Base-by-base conservation (phyloP, 2,888 invertebrate genomes). In the Mimas tiliae region DNA sequence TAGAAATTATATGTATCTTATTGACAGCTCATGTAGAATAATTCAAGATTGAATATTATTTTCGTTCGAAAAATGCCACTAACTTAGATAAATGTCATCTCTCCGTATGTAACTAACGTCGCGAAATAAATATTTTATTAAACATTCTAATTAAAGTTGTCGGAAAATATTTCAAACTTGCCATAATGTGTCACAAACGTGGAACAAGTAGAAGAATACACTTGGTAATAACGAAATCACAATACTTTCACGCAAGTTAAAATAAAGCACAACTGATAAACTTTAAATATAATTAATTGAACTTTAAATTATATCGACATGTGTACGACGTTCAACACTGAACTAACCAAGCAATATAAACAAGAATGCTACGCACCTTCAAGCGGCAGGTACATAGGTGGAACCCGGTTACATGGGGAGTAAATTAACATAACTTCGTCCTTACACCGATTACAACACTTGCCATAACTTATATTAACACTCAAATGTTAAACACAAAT, bases 381-480 rank as follows among this genome's bases (percentile, higher is more conserved):
- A 77, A 83, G 84, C 81, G 79, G 84, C 91, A 90, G 92, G 90
- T 88, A 90, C 82, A 86, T 87, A 90, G 90, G 89, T 90, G 83
- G 82, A 89, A 85, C 89, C 87, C 90, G 90, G 91, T 91, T 89
- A 87, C 88, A 88, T 88, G 83, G 83, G 85, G 79, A 83, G 83
- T 82, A 83, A 85, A 90, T 90, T 90, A 92, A 83, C 92, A 91
- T 91, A 90, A 88, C 89, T 89, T 88, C 86, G 90, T 90, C 88
- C 89, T 86, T 80, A 79, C 84, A 87, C 88, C 80, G 81, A 80
- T 74, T 77, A 80, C 70, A 83, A 84, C 87, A 89, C 87, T 80
- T 71, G 84, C 85, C 90, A 91, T 92, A 84, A 80, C 84, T 85
- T 70, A 71, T 72, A 75, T 74, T 74, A 73, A 68, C 85, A 86